A percentile compares a stretch with the other conserved stretches of the same genome.
Evolutionary conservation across 2,113 vertebrate species (phyloP).

Genomic region (Sarotherodon lohbergeri): DNA sequence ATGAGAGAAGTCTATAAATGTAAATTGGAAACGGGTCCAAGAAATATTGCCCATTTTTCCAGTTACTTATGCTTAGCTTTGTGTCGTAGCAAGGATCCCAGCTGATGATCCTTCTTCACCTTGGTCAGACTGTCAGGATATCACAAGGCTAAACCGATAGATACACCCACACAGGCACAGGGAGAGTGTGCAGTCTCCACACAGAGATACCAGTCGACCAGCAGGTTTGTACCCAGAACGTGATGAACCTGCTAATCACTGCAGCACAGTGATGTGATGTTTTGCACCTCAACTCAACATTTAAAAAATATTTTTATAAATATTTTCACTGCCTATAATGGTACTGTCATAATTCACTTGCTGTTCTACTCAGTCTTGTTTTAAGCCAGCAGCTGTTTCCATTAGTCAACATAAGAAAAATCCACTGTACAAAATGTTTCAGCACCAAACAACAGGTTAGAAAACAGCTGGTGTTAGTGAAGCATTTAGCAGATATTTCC

Average conservation of each 20-base stretch:
- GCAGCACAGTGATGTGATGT: neutral
- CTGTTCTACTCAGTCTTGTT: neutral
- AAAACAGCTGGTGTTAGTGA: neutral
- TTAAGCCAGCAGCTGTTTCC: neutral
- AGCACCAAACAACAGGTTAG: neutral
- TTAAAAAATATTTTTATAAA: accelerated
- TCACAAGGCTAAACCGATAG: neutral
- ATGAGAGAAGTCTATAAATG: neutral
- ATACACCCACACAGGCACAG: neutral
- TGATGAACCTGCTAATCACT: neutral
- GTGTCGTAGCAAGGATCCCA: neutral
- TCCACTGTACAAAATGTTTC: neutral
- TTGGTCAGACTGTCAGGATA: neutral
- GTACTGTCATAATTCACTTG: neutral
- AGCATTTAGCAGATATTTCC: neutral
- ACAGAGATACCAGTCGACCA: neutral
- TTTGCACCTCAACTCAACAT: neutral
- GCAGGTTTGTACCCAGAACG: neutral
- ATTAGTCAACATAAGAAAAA: neutral
- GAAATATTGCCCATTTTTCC: neutral
- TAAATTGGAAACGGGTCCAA: neutral
- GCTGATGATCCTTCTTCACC: neutral
- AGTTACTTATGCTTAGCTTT: neutral
- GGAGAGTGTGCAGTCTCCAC: neutral
- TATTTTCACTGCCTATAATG: neutral